Conservation (phyloP, 1,140 invertebrate genomes). For the Leptinotarsa lineolata region DNA sequence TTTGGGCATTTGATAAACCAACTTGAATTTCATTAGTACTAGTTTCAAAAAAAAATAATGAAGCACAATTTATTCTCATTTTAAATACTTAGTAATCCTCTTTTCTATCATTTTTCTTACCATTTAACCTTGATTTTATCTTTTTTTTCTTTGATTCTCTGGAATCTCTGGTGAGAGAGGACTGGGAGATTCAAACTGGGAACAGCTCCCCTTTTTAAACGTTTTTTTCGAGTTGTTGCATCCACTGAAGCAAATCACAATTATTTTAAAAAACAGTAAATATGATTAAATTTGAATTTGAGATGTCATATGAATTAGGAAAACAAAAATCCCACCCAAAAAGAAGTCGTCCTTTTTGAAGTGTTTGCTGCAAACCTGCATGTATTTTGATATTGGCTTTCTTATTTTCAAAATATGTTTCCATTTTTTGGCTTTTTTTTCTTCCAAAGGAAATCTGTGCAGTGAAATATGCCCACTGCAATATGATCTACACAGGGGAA, state of each 20-base stretch:
- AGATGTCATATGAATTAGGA: too few species aligned
- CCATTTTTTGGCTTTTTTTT: constrained; percentile 12
- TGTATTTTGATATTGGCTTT: constrained; percentile 16
- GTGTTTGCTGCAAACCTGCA: constrained; percentile 19
- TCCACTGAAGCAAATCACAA: constrained; percentile 16
- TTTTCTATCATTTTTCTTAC: not conserved
- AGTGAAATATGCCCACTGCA: too few species aligned
- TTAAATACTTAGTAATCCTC: not conserved
- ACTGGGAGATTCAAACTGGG: constrained; percentile 17
- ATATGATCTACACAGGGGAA: too few species aligned
- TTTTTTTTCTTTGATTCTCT: not conserved
- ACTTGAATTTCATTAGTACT: too few species aligned
- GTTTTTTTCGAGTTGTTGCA: constrained; percentile 2
- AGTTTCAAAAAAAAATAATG: too few species aligned
- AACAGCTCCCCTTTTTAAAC: constrained; percentile 1
- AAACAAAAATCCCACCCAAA: not conserved
- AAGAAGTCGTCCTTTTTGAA: constrained; percentile 25
- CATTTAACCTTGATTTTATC: not conserved
- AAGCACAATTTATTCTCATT: too few species aligned
- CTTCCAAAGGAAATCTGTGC: too few species aligned
- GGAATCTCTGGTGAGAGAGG: not conserved
- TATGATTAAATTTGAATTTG: not conserved
- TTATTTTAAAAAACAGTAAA: constrained; percentile 1
- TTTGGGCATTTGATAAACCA: too few species aligned
- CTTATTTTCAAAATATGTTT: constrained; percentile 20